Evolutionary conservation across 2,113 vertebrate genomes (phyloP).

Genomic region (Eurystomus gularis): DNA sequence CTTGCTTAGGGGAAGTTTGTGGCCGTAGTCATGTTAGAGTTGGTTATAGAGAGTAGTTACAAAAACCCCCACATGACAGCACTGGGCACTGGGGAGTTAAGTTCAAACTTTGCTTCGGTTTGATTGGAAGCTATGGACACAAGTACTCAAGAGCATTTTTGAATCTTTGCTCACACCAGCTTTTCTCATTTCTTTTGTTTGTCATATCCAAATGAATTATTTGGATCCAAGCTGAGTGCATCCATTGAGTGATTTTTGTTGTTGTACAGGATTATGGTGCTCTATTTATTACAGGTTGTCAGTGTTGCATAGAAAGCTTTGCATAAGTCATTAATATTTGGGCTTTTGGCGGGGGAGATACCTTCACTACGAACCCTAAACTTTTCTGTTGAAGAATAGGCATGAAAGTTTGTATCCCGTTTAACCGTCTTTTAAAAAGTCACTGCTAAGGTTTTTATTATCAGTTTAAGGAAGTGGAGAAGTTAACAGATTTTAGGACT

Average conservation of each 20-base stretch:
- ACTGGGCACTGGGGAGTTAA: neutral
- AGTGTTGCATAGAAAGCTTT: neutral
- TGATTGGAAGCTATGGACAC: neutral
- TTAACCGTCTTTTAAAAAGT: neutral
- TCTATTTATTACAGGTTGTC: neutral
- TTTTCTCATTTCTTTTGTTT: neutral
- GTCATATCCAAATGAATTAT: neutral
- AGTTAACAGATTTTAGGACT: constrained; percentile 60
- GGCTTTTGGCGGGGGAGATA: neutral
- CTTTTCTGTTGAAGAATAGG: neutral
- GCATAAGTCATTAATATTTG: neutral
- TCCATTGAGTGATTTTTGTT: neutral
- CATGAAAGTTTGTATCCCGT: neutral
- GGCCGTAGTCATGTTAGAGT: neutral
- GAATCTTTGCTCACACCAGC: neutral
- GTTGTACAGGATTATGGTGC: neutral
- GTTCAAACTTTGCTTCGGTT: neutral
- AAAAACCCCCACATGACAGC: neutral
- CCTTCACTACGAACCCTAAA: neutral
- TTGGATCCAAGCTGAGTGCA: neutral
- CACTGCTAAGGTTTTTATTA: neutral
- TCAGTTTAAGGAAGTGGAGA: constrained; percentile 50
- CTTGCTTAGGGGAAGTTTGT: neutral
- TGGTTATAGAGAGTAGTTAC: neutral
- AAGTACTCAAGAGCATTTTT: neutral